Percentiles rank a stretch among this genome's conserved stretches.
Conservation (phyloP, 1,140 invertebrate genomes). For the Trichomalopsis sarcophagae region DNA sequence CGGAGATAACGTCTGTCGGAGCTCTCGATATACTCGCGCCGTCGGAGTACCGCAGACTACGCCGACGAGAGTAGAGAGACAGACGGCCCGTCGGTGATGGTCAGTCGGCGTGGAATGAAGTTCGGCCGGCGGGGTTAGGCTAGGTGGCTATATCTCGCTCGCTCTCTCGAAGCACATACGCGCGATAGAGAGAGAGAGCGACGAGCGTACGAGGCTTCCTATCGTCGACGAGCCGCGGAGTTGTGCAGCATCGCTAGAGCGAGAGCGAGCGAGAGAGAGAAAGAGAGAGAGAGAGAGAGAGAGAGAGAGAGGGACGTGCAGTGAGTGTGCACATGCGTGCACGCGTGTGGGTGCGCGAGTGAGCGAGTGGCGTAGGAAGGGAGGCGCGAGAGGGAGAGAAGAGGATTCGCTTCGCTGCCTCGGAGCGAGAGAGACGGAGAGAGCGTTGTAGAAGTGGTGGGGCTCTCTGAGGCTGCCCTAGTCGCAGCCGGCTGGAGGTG, state of each 20-base stretch:
- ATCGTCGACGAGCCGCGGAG: background rate
- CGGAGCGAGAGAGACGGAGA: constrained; percentile 35
- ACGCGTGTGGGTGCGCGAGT: background rate
- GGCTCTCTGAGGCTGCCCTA: constrained; percentile 64
- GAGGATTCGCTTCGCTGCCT: constrained; percentile 42
- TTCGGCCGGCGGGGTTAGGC: constrained; percentile 68
- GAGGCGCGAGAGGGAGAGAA: constrained; percentile 30
- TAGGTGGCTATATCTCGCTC: constrained; percentile 54
- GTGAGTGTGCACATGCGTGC: background rate
- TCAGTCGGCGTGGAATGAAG: constrained; percentile 75
- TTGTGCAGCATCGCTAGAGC: background rate
- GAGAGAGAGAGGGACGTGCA: constrained; percentile 57
- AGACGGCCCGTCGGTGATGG: constrained; percentile 73
- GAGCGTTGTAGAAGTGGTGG: constrained; percentile 46
- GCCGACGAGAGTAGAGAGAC: constrained; percentile 24
- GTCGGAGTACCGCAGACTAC: constrained; percentile 2
- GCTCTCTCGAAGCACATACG: constrained; percentile 63
- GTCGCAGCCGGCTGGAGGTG: constrained; percentile 70
- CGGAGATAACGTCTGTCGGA: background rate
- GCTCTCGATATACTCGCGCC: background rate
- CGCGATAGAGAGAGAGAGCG: constrained; percentile 56
- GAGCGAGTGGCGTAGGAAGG: background rate
- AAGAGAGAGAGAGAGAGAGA: constrained; percentile 53
- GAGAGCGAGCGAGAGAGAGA: constrained; percentile 48
- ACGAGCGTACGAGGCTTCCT: constrained; percentile 37